Conservation (phyloP, 2,888 invertebrate genomes). For the Hartigia nigra region DNA sequence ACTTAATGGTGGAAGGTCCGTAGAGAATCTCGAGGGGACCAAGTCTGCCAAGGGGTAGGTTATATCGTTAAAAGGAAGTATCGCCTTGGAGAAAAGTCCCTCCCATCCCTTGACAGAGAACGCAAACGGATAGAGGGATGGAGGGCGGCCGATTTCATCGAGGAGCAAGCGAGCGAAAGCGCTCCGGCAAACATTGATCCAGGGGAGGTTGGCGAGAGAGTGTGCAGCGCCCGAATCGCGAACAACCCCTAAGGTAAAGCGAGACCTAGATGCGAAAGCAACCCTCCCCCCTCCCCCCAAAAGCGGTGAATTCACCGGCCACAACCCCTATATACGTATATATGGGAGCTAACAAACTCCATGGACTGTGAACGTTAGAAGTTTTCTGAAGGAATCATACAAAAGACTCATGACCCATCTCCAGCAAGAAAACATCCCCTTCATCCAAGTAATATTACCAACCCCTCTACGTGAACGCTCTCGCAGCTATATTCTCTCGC, state of each 20-base stretch:
- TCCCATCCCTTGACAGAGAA: too few species aligned
- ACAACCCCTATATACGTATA: too few species aligned
- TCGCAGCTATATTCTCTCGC: slow-evolving; percentile 1
- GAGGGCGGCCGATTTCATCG: slow-evolving; percentile 5
- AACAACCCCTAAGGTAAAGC: slow-evolving; percentile 8
- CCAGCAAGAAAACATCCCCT: slow-evolving; percentile 5
- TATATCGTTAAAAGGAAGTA: too few species aligned
- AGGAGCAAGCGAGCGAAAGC: slow-evolving; percentile 4
- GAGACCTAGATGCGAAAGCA: slow-evolving; percentile 13
- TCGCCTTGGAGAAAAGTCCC: too few species aligned
- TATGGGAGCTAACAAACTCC: background rate
- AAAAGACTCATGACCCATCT: too few species aligned
- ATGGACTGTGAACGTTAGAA: background rate
- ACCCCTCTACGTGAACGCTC: slow-evolving; percentile 2
- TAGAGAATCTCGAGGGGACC: too few species aligned
- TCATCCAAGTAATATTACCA: slow-evolving; percentile 16
- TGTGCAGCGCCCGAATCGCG: slow-evolving; percentile 13
- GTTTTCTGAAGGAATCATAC: background rate
- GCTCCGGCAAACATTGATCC: slow-evolving; percentile 22
- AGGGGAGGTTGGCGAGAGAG: slow-evolving; percentile 6
- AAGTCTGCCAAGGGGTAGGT: too few species aligned
- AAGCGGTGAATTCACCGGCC: too few species aligned
- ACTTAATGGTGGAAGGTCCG: too few species aligned
- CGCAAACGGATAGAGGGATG: too few species aligned
- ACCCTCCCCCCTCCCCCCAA: too few species aligned